phyloP scores from a whole-genome alignment of 2,113 vertebrate genomes.

The Paratilapia polleni region DNA sequence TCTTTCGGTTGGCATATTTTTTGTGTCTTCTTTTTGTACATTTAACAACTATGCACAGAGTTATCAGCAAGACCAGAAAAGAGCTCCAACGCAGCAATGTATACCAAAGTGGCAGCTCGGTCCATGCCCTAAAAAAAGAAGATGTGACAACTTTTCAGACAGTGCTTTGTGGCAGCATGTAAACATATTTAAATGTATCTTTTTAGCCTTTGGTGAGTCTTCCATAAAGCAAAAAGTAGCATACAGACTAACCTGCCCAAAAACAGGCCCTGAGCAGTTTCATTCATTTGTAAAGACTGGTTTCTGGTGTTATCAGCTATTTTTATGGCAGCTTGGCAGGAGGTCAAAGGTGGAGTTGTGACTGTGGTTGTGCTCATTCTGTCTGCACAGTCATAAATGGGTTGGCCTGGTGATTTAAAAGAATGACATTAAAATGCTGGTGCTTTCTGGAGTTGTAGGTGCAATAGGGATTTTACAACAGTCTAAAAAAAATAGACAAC shows the following conservation, averaged over 20 bases:
- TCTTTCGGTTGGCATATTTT: background rate
- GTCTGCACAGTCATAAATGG: constrained; percentile 57
- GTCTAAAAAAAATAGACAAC: background rate
- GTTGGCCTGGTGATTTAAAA: constrained; percentile 52
- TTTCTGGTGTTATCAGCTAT: background rate
- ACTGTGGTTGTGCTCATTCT: constrained; percentile 40
- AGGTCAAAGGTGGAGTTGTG: constrained; percentile 11
- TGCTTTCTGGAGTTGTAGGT: background rate
- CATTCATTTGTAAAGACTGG: constrained; percentile 4
- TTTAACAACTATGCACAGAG: constrained; percentile 27
- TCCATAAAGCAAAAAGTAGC: background rate
- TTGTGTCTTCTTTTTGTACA: background rate
- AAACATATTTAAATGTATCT: background rate
- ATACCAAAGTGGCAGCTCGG: constrained; percentile 64
- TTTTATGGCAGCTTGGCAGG: background rate
- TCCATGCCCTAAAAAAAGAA: constrained; percentile 45
- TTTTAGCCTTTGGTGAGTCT: background rate
- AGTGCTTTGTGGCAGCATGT: background rate
- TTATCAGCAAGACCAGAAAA: constrained; percentile 47
- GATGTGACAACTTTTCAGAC: background rate
- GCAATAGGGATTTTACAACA: background rate
- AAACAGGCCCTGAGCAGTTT: constrained; percentile 19
- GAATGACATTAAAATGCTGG: background rate
- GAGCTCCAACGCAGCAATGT: constrained; percentile 60
- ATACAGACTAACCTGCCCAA: constrained; percentile 22